Base-by-base conservation (phyloP, 2,797 vertebrate species). In the Gephyroberyx darwinii region DNA sequence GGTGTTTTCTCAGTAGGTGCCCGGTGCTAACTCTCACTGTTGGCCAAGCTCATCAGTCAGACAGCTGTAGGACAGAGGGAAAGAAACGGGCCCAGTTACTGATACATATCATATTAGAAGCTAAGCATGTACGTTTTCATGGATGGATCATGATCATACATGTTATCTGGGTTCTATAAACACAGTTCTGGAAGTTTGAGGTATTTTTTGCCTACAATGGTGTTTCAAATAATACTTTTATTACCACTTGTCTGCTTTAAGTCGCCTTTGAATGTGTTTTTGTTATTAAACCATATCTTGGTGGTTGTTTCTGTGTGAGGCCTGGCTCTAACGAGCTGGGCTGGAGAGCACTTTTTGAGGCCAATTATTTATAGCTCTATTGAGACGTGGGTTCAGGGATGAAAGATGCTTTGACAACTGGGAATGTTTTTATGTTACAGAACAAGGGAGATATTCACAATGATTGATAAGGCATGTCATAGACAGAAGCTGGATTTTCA, bases 11-110 rank as follows among this genome's bases (percentile, higher is more conserved):
- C 75, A 69, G 59, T 84, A 77, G 81, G 84, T 83, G 83, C 75
- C 83, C 79, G 84, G 74, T 85, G 84, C 86, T 92, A 83, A 89
- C 88, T 87, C 86, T 90, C 70, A 80, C 68, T 86, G 84, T 86
- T 86, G 77, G 69, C 72, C 74, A 73, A 77, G 73, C 83, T 60
- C 75, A 87, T 88, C 84, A 88, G 76, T 81, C 84, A 64, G 68
- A 64, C 53, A 0, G 61, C 68, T 47, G 43, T 56, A 64, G 69
- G 45, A 82, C 22, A 19, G 22, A 2, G 35, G 30, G 26, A 20
- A 33, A 37, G 30, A n/a, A 37, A 45, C n/a, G 54, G 61, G 80
- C 67, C 75, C 80, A 66, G 53, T 78, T 81, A 78, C 63, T 64
- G 71, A 86, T 51, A 73, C 73, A 30, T 61, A 72, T 63, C 61